Percentiles rank a stretch among this genome's conserved stretches.
Evolutionary conservation across 1,140 invertebrate species (phyloP).

Genomic region (Archivesica marissinica): DNA sequence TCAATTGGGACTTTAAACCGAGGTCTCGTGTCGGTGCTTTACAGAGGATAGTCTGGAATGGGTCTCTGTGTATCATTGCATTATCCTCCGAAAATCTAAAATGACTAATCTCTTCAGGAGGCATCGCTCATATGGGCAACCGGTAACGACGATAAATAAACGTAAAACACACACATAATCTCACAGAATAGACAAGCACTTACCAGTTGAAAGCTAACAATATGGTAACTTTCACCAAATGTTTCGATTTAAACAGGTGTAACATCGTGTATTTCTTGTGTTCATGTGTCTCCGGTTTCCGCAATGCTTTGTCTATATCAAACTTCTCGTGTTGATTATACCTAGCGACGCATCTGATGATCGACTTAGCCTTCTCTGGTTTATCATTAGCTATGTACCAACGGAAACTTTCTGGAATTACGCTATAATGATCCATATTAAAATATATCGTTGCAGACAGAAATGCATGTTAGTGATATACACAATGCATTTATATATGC

Average conservation of each 20-base stretch:
- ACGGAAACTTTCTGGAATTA: slow-evolving; percentile 40
- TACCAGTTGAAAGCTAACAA: slow-evolving; percentile 21
- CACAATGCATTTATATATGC: too few species aligned
- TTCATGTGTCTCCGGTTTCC: neutral
- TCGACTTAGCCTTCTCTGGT: slow-evolving; percentile 17
- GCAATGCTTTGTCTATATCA: neutral
- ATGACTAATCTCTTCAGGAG: too few species aligned
- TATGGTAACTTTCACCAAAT: slow-evolving; percentile 14
- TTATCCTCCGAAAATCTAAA: too few species aligned
- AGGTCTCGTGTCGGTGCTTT: too few species aligned
- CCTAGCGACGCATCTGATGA: slow-evolving; percentile 16
- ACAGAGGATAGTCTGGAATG: too few species aligned
- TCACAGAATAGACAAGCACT: too few species aligned
- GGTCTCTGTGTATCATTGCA: too few species aligned
- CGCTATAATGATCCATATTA: neutral
- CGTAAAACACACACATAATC: too few species aligned
- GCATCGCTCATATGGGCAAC: too few species aligned
- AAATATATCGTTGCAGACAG: neutral
- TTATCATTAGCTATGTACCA: slow-evolving; percentile 45
- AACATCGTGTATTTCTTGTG: slow-evolving; percentile 19
- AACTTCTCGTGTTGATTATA: neutral
- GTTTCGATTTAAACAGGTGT: slow-evolving; percentile 18
- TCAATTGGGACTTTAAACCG: too few species aligned
- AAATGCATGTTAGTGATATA: neutral
- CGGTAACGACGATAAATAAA: too few species aligned